Percentiles rank a stretch among this genome's conserved stretches.
Conservation (phyloP, 2,888 invertebrate species). For the Oxytorus armatus region DNA sequence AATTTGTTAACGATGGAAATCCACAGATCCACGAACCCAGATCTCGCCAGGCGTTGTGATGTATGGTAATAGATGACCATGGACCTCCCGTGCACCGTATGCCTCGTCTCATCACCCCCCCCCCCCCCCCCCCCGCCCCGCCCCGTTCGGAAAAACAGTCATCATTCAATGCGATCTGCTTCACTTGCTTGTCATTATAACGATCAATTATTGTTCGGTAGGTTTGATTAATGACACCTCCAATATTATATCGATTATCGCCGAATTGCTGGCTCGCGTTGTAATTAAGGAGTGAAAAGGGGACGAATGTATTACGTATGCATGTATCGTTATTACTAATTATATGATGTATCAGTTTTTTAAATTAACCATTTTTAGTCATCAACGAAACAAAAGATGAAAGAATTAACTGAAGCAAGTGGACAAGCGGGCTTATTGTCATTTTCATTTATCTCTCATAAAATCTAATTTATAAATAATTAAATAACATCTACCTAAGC, state of each 20-base stretch:
- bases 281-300: conserved; percentile 33
- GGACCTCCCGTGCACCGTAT: background rate
- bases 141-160: no score
- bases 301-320: background rate
- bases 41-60: no score
- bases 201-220: conserved; percentile 67
- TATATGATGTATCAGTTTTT: background rate
- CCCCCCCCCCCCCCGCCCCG: no score
- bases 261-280: conserved; percentile 44
- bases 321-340: background rate
- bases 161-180: conserved; percentile 27
- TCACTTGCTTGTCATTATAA: conserved; percentile 64
- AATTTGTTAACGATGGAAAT: conserved; percentile 53
- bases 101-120: background rate
- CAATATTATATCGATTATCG: conserved; percentile 53
- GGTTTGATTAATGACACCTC: conserved; percentile 73
- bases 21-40: conserved; percentile 43
- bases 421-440: no score
- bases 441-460: no score
- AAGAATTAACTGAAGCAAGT: no score
- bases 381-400: no score
- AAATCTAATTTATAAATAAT: no score
- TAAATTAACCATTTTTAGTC: no score
- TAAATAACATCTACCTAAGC: no score
- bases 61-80: background rate